Base-by-base conservation (phyloP, 2,888 invertebrate species). In the Cheilosia impressa region DNA sequence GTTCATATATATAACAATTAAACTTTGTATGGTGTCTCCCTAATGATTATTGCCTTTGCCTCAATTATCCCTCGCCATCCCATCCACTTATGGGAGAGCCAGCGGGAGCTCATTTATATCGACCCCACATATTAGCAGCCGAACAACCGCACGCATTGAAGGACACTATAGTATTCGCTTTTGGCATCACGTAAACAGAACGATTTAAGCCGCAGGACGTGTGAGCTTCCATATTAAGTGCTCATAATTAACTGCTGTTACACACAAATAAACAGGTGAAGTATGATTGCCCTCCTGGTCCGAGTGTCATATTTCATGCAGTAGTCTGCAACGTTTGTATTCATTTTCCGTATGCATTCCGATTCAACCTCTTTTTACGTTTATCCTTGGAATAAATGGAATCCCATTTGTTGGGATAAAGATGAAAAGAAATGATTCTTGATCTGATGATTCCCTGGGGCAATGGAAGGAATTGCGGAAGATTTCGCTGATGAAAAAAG, bases 241-340 rank as follows among this genome's bases (percentile, higher is more conserved):
- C 45, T 47, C 45, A 63, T 78, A 78, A 78, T 78, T 78, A 78
- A 63, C 76, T 68, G 34, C 22, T 58, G 43, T 65, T 31, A 60
- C 27, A 53, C 53, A 38, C 38, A 62, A 69, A 45, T 69, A 69
- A 77, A 27, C 69, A 62, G 77, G 77, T 69, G 62, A 63, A 53
- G 17, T 47, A 63, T 45, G 62, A 73, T 60, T 62, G 50, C 62
- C 3, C 31, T 4, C 43, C 41, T 45, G 63, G 45, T 6, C n/a
- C 45, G 7, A 55, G 52, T 62, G 41, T 63, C 73, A 73, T 73
- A 63, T 53, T 53, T 73, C 63, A 55, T 63, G 34, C 6, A n/a
- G 34, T 45, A 41, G 19, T 4, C 53, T 38, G 7, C 17, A 58
- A 13, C 38, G 41, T 19, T 52, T 50, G 41, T 69, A 38, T 60